Percentiles rank a stretch among this genome's conserved stretches.
These are phyloP conservation scores for Chlamydotis undulata DNA, from an alignment of 2,113 vertebrate genomes.

Conservation along the genomic window DNA sequence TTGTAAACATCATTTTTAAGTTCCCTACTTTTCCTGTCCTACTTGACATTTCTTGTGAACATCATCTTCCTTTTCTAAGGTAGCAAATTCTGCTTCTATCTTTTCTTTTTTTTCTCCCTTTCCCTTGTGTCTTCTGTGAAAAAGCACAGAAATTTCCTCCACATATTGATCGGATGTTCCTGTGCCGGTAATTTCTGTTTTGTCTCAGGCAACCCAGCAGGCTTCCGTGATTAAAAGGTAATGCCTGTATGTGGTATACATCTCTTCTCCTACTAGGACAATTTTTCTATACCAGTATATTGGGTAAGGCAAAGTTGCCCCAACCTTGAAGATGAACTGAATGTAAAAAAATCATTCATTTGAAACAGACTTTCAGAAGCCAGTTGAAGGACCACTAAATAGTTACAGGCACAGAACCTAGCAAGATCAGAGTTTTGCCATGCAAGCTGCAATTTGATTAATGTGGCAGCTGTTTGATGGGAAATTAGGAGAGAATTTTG, in stretches of 20 bases:
- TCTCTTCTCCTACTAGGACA: neutral
- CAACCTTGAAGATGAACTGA: neutral
- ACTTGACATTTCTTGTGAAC: neutral
- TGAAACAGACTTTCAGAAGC: neutral
- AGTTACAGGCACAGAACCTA: neutral
- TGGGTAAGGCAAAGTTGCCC: neutral
- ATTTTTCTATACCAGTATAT: neutral
- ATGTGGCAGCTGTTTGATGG: neutral
- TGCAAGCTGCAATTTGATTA: neutral
- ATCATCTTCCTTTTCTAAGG: neutral
- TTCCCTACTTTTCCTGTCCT: neutral
- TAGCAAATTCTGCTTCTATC: neutral
- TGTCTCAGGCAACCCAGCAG: neutral
- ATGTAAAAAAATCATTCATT: neutral
- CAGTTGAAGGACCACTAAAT: neutral
- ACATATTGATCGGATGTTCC: neutral
- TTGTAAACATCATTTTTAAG: neutral
- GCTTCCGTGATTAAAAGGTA: neutral
- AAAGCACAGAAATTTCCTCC: neutral
- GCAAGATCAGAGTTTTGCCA: neutral
- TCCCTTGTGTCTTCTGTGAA: neutral
- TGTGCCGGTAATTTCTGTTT: neutral
- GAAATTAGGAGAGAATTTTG: constrained; percentile 9
- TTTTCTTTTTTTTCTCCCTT: neutral
- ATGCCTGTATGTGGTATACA: neutral